Evolutionary conservation across 1,140 invertebrate species (phyloP).

Genomic region (Polypedilum pembai): DNA sequence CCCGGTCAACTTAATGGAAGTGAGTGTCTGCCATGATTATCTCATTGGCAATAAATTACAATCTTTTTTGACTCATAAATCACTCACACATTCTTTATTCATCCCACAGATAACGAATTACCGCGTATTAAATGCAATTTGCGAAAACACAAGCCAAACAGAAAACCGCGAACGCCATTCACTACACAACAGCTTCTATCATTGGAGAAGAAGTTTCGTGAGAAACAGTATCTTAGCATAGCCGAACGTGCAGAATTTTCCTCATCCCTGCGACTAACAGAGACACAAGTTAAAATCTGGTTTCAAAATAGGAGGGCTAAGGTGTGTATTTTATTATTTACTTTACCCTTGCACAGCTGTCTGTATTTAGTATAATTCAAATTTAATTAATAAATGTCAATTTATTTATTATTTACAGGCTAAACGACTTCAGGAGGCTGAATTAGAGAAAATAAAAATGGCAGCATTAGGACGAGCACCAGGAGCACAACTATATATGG

Average conservation of each 20-base stretch:
- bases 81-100: neutral
- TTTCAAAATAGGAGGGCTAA: conserved; percentile 95
- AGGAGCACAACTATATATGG: conserved; percentile 37
- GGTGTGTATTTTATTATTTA: too few species aligned
- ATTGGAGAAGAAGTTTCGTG: conserved; percentile 91
- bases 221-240: conserved; percentile 94
- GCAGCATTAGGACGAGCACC: conserved; percentile 51
- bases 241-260: conserved; percentile 96
- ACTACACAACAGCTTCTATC: conserved; percentile 91
- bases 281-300: conserved; percentile 97
- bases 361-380: too few species aligned
- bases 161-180: conserved; percentile 95
- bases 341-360: too few species aligned
- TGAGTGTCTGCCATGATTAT: neutral
- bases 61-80: neutral
- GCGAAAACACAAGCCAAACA: conserved; percentile 87
- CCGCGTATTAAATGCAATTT: conserved; percentile 87
- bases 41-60: neutral
- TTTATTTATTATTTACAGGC: conserved; percentile 43
- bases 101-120: conserved; percentile 49
- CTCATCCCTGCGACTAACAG: conserved; percentile 83
- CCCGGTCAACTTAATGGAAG: conserved; percentile 15
- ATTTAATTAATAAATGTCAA: too few species aligned
- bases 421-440: conserved; percentile 89
- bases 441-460: conserved; percentile 83